phyloP scores from a whole-genome alignment of 2,888 invertebrate species.

The Acleris holmiana region DNA sequence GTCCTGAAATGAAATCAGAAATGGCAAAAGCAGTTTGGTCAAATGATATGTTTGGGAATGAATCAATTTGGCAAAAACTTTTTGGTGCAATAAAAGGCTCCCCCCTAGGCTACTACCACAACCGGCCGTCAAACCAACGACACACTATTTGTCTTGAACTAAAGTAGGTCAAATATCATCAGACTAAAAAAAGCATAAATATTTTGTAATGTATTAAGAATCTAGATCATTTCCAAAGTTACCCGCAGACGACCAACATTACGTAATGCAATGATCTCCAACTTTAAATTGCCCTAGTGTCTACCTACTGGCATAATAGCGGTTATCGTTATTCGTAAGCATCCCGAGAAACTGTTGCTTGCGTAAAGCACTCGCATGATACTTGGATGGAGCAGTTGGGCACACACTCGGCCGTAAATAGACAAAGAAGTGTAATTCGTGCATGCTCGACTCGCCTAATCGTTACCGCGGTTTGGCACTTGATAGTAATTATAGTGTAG shows the following conservation, averaged over 20 bases:
- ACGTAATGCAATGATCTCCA: not conserved
- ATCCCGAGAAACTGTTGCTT: slow-evolving; percentile 7
- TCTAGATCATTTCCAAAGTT: not conserved
- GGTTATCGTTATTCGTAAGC: slow-evolving; percentile 5
- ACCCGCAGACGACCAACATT: not conserved
- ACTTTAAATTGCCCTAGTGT: not conserved
- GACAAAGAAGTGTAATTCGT: slow-evolving; percentile 14
- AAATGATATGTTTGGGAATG: no score
- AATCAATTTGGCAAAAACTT: no score
- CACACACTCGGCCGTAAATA: not conserved
- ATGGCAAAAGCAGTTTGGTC: no score
- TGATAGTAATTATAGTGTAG: slow-evolving; percentile 17
- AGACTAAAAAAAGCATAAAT: no score
- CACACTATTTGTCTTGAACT: no score
- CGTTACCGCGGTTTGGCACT: slow-evolving; percentile 15
- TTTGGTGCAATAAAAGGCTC: no score
- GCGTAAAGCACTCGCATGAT: not conserved
- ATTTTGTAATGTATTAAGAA: not conserved
- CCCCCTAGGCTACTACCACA: no score
- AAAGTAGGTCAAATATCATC: no score
- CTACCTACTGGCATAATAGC: slow-evolving; percentile 6
- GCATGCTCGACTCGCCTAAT: slow-evolving; percentile 19
- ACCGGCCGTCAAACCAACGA: no score
- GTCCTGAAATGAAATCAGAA: no score
- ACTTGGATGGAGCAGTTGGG: no score